phyloP scores from a whole-genome alignment of 2,113 vertebrate genomes.

The Alosa alosa region DNA sequence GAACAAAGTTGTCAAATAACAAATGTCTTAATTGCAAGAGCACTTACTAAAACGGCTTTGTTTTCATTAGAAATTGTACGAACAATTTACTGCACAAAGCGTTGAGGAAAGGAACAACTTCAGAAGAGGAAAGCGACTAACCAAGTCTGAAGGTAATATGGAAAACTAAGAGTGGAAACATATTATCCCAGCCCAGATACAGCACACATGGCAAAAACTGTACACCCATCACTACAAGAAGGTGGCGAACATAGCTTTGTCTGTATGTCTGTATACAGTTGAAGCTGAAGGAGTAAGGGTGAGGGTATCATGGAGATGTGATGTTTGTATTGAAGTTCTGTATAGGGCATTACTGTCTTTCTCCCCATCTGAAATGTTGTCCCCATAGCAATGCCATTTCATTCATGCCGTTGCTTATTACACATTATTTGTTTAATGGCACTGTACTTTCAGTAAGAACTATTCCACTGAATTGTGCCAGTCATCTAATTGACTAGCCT shows the following conservation, averaged over 20 bases:
- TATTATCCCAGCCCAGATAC: background rate
- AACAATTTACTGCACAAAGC: constrained; percentile 24
- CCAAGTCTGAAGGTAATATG: background rate
- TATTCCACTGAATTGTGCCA: background rate
- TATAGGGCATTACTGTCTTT: background rate
- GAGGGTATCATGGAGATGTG: too few relatives aligned
- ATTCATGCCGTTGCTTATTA: background rate
- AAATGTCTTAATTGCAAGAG: constrained; percentile 35
- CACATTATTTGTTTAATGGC: background rate
- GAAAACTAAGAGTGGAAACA: background rate
- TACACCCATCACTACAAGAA: background rate
- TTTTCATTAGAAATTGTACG: constrained; percentile 34
- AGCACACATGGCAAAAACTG: background rate
- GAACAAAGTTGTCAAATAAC: constrained; percentile 45
- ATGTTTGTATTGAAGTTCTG: background rate
- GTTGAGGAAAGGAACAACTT: background rate
- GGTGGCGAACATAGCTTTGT: background rate
- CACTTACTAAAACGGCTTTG: constrained; percentile 35
- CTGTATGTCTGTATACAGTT: background rate
- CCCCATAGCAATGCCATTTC: too few relatives aligned
- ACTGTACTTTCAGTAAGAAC: background rate
- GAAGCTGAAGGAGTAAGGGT: background rate
- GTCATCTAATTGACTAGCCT: background rate
- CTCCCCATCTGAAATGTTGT: background rate
- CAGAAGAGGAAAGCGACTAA: constrained; percentile 29